Percentiles rank a stretch among this genome's conserved stretches.
These are phyloP conservation scores for Heliothis virescens DNA, from an alignment of 1,140 invertebrate species.

Conservation along the genomic window DNA sequence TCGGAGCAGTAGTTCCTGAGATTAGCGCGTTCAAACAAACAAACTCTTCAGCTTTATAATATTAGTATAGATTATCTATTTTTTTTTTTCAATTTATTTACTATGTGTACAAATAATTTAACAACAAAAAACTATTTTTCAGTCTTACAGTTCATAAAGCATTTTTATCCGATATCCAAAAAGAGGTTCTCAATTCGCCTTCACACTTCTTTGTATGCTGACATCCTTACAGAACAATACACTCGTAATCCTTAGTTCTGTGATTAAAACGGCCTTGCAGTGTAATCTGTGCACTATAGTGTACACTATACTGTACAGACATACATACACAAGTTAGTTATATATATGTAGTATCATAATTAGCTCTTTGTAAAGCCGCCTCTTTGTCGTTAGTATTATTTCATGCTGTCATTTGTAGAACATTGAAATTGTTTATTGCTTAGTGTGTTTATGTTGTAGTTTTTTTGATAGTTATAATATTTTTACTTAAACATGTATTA, in stretches of 20 bases:
- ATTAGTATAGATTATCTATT: no score
- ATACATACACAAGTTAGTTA: neutral
- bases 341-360: slow-evolving; percentile 54
- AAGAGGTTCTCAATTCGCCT: no score
- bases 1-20: no score
- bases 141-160: no score
- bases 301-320: slow-evolving; percentile 12
- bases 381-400: slow-evolving; percentile 28
- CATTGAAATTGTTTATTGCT: neutral
- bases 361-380: slow-evolving; percentile 53
- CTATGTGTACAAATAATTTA: no score
- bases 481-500: no score
- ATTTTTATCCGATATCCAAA: no score
- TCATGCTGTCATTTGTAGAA: neutral
- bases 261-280: slow-evolving; percentile 48
- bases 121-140: no score
- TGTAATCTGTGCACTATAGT: slow-evolving; percentile 21
- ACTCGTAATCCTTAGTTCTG: slow-evolving; percentile 38
- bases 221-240: slow-evolving; percentile 29
- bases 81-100: no score
- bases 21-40: no score
- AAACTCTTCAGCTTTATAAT: no score
- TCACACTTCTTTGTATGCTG: neutral
- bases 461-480: no score
- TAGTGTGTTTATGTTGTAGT: neutral